Evolutionary conservation across 2,888 invertebrate species (phyloP).

Genomic region (Leucophora obtusa): DNA sequence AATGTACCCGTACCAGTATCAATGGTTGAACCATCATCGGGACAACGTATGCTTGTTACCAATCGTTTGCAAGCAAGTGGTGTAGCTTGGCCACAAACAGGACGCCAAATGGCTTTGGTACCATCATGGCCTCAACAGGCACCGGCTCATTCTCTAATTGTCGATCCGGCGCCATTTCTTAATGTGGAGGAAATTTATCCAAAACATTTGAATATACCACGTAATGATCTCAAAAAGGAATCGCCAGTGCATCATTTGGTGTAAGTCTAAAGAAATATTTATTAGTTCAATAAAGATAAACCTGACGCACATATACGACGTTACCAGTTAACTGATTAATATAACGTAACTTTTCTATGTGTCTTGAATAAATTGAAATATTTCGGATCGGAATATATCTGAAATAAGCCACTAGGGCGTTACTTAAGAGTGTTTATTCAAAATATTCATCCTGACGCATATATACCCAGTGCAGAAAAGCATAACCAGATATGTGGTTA

Average conservation of each 20-base stretch:
- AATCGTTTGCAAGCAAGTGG: slow-evolving; percentile 79
- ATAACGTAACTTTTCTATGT: too few relatives aligned
- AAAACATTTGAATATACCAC: slow-evolving; percentile 82
- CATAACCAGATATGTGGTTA: too few relatives aligned
- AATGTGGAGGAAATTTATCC: slow-evolving; percentile 81
- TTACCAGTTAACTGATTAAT: too few relatives aligned
- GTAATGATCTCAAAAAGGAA: slow-evolving; percentile 81
- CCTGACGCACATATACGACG: too few relatives aligned
- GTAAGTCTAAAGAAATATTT: slow-evolving; percentile 69
- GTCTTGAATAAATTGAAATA: too few relatives aligned
- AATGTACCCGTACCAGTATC: slow-evolving; percentile 86
- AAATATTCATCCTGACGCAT: too few relatives aligned
- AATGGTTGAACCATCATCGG: slow-evolving; percentile 91
- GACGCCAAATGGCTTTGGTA: slow-evolving; percentile 89
- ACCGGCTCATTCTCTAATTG: slow-evolving; percentile 85
- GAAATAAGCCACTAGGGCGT: too few relatives aligned
- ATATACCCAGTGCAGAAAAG: too few relatives aligned
- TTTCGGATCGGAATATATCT: too few relatives aligned
- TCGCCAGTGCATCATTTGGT: slow-evolving; percentile 80
- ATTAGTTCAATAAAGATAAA: too few relatives aligned
- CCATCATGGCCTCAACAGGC: slow-evolving; percentile 91
- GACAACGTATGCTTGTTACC: slow-evolving; percentile 88
- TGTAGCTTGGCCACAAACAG: slow-evolving; percentile 79
- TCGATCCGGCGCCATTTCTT: slow-evolving; percentile 86
- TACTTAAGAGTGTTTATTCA: too few relatives aligned